A percentile compares a stretch with the other conserved stretches of the same genome.
Conservation (phyloP, 2,888 invertebrate species). For the Cylloceria caligata region DNA sequence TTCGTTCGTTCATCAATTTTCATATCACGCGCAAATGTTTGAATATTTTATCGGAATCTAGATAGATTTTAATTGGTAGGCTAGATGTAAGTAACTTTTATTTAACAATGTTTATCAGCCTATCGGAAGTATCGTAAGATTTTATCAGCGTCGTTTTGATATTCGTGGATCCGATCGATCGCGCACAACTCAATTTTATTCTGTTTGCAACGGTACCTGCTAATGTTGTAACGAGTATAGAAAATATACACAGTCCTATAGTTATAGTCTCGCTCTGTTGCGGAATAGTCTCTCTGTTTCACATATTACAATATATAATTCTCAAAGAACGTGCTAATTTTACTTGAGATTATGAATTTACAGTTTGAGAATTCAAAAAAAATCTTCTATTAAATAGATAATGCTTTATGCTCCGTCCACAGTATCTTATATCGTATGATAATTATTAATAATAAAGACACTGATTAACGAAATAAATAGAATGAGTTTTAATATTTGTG, state of each 20-base stretch:
- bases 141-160: constrained; percentile 19
- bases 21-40: constrained; percentile 19
- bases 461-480: constrained; percentile 34
- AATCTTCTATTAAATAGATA: constrained; percentile 67
- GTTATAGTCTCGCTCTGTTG: constrained; percentile 21
- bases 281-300: constrained; percentile 2
- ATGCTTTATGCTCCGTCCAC: constrained; percentile 81
- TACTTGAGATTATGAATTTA: constrained; percentile 48
- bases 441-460: constrained; percentile 60
- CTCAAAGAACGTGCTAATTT: constrained; percentile 10
- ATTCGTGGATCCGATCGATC: constrained; percentile 12
- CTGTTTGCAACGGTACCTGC: constrained; percentile 17
- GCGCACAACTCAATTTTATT: constrained; percentile 36
- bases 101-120: constrained; percentile 11
- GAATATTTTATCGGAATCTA: constrained; percentile 34
- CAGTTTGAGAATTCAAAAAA: constrained; percentile 68
- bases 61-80: constrained; percentile 37
- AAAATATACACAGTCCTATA: constrained; percentile 4
- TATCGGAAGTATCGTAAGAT: constrained; percentile 16
- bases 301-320: constrained; percentile 21
- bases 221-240: constrained; percentile 27
- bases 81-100: constrained; percentile 13
- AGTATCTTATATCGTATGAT: constrained; percentile 71
- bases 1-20: constrained; percentile 21
- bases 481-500: not conserved